Evolutionary conservation across 1,140 invertebrate species (phyloP).

Genomic region (Hylaeus volcanicus): DNA sequence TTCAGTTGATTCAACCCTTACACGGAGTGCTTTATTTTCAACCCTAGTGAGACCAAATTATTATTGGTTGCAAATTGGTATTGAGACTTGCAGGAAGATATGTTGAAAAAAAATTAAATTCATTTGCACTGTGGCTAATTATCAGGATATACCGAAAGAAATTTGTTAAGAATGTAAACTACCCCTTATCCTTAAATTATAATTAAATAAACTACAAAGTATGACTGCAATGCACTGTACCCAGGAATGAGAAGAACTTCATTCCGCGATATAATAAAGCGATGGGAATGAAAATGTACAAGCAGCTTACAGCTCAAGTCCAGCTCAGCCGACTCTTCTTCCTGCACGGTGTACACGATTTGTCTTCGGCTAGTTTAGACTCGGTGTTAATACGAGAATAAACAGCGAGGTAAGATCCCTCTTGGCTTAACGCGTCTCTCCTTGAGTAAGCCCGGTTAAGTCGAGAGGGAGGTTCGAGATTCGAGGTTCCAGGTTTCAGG

Average conservation of each 20-base stretch:
- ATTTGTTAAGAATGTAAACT: too few species aligned
- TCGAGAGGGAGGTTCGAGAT: conserved; percentile 68
- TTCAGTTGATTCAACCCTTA: too few species aligned
- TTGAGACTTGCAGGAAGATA: too few species aligned
- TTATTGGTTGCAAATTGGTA: too few species aligned
- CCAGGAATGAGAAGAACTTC: background rate
- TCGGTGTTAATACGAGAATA: conserved; percentile 69
- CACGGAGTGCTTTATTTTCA: too few species aligned
- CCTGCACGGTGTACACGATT: conserved; percentile 61
- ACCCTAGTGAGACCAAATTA: too few species aligned
- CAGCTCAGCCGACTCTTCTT: conserved; percentile 51
- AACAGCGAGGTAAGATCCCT: conserved; percentile 68
- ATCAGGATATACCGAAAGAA: too few species aligned
- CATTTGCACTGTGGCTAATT: too few species aligned
- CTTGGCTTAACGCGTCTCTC: conserved; percentile 68
- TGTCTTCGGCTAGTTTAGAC: conserved; percentile 69
- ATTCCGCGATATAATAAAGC: background rate
- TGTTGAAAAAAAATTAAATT: too few species aligned
- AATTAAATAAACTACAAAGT: too few species aligned
- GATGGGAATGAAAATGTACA: conserved; percentile 16
- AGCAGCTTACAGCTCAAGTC: conserved; percentile 47
- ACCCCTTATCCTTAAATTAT: too few species aligned
- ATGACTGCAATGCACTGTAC: too few species aligned
- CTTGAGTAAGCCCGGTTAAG: conserved; percentile 69
- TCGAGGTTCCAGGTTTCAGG: conserved; percentile 65